These are phyloP conservation scores for Oreohelix idahoensis DNA, from an alignment of 1,140 invertebrate species.

Conservation along the genomic window DNA sequence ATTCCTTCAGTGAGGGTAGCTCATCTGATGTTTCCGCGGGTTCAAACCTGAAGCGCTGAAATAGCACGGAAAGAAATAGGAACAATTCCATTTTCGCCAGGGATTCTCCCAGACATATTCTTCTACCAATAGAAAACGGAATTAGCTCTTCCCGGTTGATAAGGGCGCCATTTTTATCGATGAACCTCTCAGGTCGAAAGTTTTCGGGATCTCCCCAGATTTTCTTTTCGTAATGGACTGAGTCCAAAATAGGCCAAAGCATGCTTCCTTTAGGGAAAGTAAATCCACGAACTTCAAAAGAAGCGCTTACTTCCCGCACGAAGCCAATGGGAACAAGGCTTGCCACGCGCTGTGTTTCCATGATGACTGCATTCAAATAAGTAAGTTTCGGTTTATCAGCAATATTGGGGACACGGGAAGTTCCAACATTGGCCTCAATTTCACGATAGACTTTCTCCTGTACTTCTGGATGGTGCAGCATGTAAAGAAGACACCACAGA, in stretches of 20 bases:
- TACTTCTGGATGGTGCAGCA: slow-evolving; percentile 83
- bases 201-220: slow-evolving; percentile 80
- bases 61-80: background rate
- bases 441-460: slow-evolving; percentile 76
- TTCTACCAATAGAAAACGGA: background rate
- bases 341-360: slow-evolving; percentile 46
- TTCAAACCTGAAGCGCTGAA: background rate
- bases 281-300: slow-evolving; percentile 60
- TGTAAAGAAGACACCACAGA: slow-evolving; percentile 87
- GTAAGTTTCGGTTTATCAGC: slow-evolving; percentile 42
- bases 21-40: background rate
- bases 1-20: background rate
- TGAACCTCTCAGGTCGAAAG: slow-evolving; percentile 80
- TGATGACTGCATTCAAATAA: slow-evolving; percentile 50
- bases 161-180: slow-evolving; percentile 51
- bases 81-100: background rate
- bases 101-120: background rate
- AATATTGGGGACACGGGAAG: slow-evolving; percentile 17
- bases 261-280: slow-evolving; percentile 56
- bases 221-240: slow-evolving; percentile 59
- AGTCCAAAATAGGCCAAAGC: slow-evolving; percentile 60
- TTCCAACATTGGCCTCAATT: slow-evolving; percentile 77
- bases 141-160: background rate
- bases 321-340: slow-evolving; percentile 62
- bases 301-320: slow-evolving; percentile 54